phyloP scores from a whole-genome alignment of 2,113 vertebrate species.

The Heterotilapia buettikoferi region DNA sequence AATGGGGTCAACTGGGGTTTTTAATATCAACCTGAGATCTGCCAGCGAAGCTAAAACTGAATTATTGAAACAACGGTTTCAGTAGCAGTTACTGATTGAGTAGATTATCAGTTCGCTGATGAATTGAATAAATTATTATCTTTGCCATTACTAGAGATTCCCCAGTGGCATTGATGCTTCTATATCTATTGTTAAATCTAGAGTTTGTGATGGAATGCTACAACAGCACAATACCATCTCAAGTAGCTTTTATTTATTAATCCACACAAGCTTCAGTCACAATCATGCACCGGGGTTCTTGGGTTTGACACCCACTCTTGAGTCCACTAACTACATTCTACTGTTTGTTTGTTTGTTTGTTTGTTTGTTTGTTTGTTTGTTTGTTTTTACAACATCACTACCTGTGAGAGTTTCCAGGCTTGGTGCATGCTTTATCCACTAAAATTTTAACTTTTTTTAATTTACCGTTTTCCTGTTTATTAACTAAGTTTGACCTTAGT shows the following conservation, averaged over 20 bases:
- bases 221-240: background rate
- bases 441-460: fast-evolving
- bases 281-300: background rate
- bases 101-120: constrained; percentile 7
- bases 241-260: background rate
- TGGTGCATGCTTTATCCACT: background rate
- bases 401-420: background rate
- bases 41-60: background rate
- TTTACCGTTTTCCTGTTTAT: fast-evolving
- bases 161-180: background rate
- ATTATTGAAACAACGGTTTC: background rate
- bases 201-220: background rate
- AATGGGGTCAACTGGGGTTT: background rate
- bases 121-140: background rate
- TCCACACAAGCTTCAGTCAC: background rate
- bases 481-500: background rate
- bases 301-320: background rate
- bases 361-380: background rate
- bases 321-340: background rate
- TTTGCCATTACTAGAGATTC: background rate
- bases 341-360: background rate
- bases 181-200: background rate
- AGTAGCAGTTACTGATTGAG: background rate
- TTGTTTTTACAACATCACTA: background rate
- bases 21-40: constrained; percentile 11